These are phyloP conservation scores for Aphis gossypii DNA, from an alignment of 1,140 invertebrate species.

Conservation along the genomic window DNA sequence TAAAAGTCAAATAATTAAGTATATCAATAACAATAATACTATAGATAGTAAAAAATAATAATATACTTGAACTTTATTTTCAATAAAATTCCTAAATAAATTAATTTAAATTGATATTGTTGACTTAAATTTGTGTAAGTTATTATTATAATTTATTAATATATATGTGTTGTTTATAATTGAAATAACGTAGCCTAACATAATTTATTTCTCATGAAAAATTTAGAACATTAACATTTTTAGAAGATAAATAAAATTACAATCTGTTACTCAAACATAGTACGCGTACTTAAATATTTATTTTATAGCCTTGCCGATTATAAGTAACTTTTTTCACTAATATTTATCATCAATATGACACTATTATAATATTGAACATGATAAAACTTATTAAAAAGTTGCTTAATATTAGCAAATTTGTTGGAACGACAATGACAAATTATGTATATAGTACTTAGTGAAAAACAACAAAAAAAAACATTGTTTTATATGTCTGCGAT, in stretches of 20 bases:
- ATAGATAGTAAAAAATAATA: background rate
- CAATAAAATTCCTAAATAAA: background rate
- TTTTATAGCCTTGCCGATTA: background rate
- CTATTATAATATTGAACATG: background rate
- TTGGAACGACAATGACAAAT: background rate
- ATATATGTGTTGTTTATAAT: background rate
- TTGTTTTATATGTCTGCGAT: too few species aligned
- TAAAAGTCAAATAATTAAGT: background rate
- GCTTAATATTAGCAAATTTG: background rate
- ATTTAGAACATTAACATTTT: background rate
- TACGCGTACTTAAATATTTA: background rate
- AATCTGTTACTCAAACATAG: background rate
- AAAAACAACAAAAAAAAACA: background rate
- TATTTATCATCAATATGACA: background rate
- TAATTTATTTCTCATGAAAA: background rate
- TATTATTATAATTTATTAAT: too few species aligned
- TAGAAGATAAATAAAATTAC: background rate
- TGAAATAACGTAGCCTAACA: background rate
- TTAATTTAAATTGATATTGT: background rate
- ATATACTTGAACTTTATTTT: background rate
- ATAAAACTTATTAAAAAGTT: background rate
- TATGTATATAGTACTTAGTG: background rate
- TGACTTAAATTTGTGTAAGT: background rate
- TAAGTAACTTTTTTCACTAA: background rate
- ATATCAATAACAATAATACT: background rate